A percentile compares a stretch with the other conserved stretches of the same genome.
phyloP scores from a whole-genome alignment of 2,888 invertebrate genomes.

The Encarsia formosa region DNA sequence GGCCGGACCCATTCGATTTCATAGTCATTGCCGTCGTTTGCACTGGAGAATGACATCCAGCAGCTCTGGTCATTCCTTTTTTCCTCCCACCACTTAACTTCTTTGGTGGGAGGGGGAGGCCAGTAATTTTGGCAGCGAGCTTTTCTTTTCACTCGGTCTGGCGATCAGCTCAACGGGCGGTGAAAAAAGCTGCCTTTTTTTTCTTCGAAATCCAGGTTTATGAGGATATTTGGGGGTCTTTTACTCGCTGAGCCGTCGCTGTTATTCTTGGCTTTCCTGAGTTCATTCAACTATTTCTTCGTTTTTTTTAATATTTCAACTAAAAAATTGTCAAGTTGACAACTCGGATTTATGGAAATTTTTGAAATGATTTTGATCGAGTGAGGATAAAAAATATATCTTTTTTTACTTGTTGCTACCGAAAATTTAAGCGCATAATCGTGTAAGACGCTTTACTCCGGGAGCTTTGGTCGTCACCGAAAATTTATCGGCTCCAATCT shows the following conservation, averaged over 20 bases:
- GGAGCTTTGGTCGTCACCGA: not conserved
- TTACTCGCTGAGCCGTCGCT: too few species aligned
- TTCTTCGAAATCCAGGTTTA: not conserved
- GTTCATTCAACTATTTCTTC: too few species aligned
- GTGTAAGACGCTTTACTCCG: not conserved
- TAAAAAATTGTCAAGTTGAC: too few species aligned
- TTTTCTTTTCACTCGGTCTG: conserved; percentile 8
- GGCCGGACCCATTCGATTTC: conserved; percentile 21
- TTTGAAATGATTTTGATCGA: too few species aligned
- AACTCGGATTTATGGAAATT: too few species aligned
- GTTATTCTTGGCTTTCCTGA: too few species aligned
- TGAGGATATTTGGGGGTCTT: too few species aligned
- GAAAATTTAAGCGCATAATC: too few species aligned
- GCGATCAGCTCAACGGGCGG: not conserved
- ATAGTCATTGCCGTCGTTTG: conserved; percentile 26
- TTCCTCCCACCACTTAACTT: too few species aligned
- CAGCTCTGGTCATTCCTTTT: not conserved
- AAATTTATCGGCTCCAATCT: conserved; percentile 2
- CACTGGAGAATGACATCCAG: conserved; percentile 14
- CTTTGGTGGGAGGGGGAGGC: not conserved
- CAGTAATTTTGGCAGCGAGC: conserved; percentile 9
- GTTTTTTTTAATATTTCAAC: too few species aligned
- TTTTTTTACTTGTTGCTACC: too few species aligned
- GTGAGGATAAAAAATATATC: too few species aligned
- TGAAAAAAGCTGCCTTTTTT: not conserved